Percentiles rank a stretch among this genome's conserved stretches.
Evolutionary conservation across 2,113 vertebrate genomes (phyloP).

Genomic region (Aramus guarauna): DNA sequence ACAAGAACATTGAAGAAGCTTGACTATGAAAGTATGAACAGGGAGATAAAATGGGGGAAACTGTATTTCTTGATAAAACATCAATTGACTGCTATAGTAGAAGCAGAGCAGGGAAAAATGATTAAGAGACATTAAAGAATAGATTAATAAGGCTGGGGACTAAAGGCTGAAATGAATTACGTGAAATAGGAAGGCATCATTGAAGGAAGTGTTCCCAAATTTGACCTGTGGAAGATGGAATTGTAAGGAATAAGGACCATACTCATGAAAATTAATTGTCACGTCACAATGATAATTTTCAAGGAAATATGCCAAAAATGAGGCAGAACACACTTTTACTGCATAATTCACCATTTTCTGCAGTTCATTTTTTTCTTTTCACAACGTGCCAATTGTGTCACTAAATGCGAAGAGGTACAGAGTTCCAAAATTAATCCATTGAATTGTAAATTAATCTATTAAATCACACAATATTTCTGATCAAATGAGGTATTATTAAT

Average conservation of each 20-base stretch:
- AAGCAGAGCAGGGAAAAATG: constrained; percentile 37
- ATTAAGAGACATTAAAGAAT: constrained; percentile 67
- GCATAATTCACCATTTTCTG: constrained; percentile 31
- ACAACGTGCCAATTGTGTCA: neutral
- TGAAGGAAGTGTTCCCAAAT: constrained; percentile 57
- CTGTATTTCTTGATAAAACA: constrained; percentile 22
- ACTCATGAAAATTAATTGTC: constrained; percentile 62
- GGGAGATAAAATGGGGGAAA: neutral
- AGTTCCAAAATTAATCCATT: neutral
- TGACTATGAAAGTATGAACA: neutral
- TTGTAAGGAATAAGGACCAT: constrained; percentile 47
- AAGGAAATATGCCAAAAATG: constrained; percentile 57
- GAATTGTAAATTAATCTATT: neutral
- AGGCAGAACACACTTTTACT: constrained; percentile 21
- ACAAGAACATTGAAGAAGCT: neutral
- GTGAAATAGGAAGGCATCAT: constrained; percentile 58
- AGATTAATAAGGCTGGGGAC: constrained; percentile 63
- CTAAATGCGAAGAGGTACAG: neutral
- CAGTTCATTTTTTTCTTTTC: constrained; percentile 11
- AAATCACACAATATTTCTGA: neutral
- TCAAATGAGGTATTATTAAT: neutral
- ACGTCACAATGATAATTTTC: constrained; percentile 49
- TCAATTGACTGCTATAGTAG: neutral
- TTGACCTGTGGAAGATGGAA: constrained; percentile 58
- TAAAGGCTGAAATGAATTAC: constrained; percentile 63